Conservation (phyloP, 2,888 invertebrate species). For the Parochlus steinenii region DNA sequence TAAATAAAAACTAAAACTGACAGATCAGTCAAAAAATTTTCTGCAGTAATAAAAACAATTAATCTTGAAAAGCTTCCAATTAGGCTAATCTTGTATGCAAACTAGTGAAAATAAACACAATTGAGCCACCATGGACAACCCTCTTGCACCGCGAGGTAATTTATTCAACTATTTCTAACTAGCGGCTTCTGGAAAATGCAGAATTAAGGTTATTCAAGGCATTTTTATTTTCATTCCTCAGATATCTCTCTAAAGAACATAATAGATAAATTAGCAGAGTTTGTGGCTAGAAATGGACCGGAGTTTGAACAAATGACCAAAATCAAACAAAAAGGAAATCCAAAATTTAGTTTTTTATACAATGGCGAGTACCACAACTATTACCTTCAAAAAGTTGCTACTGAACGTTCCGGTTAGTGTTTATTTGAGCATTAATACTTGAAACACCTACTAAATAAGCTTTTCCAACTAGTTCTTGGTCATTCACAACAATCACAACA, state of each 20-base stretch:
- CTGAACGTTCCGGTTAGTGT: constrained; percentile 48
- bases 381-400: constrained; percentile 89
- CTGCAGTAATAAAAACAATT: no score
- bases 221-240: no score
- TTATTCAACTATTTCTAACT: no score
- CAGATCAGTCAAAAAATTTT: no score
- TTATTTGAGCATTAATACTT: constrained; percentile 1
- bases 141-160: no score
- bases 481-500: constrained; percentile 16
- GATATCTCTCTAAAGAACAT: constrained; percentile 92
- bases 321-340: constrained; percentile 94
- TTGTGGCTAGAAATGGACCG: constrained; percentile 98
- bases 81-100: no score
- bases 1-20: no score
- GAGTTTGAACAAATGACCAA: constrained; percentile 99
- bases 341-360: constrained; percentile 81
- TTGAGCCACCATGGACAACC: no score
- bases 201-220: no score
- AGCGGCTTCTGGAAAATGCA: no score
- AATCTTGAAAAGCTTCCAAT: no score
- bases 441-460: background rate
- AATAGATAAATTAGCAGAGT: constrained; percentile 96
- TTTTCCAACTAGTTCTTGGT: constrained; percentile 1
- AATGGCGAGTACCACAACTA: constrained; percentile 91
- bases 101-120: no score